Conservation (phyloP, 2,113 vertebrate species). For the Eolophus roseicapilla region DNA sequence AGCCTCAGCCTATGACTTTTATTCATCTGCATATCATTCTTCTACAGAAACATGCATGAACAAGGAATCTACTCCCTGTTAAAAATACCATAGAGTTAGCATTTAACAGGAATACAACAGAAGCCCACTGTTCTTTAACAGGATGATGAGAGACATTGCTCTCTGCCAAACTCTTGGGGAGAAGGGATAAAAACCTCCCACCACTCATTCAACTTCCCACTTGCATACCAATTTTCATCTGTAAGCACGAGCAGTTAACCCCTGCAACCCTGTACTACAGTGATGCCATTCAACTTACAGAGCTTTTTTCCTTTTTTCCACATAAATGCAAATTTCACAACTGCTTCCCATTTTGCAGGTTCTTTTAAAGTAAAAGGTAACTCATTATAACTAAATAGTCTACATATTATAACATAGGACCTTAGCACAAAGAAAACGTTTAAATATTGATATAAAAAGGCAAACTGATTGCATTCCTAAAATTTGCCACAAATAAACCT, state of each 20-base stretch:
- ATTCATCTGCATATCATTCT: neutral
- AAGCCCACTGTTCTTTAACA: neutral
- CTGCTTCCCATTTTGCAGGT: neutral
- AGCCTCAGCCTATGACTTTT: neutral
- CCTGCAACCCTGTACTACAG: neutral
- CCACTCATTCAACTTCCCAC: constrained; percentile 37
- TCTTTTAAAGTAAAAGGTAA: neutral
- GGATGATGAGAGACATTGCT: neutral
- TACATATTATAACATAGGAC: neutral
- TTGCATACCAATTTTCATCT: constrained; percentile 44
- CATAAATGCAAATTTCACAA: neutral
- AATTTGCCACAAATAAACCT: neutral
- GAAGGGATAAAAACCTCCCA: neutral
- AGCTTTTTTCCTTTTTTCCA: neutral
- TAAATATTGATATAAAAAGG: neutral
- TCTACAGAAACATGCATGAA: neutral
- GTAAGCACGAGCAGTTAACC: neutral
- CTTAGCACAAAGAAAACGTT: neutral
- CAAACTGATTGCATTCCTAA: neutral
- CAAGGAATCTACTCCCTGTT: neutral
- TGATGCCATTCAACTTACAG: neutral
- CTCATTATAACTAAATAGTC: neutral
- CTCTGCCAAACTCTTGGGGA: neutral
- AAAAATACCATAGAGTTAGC: constrained; percentile 9
- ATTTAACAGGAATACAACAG: constrained; percentile 30